phyloP scores from a whole-genome alignment of 2,888 invertebrate species.

The Andrena marginata region DNA sequence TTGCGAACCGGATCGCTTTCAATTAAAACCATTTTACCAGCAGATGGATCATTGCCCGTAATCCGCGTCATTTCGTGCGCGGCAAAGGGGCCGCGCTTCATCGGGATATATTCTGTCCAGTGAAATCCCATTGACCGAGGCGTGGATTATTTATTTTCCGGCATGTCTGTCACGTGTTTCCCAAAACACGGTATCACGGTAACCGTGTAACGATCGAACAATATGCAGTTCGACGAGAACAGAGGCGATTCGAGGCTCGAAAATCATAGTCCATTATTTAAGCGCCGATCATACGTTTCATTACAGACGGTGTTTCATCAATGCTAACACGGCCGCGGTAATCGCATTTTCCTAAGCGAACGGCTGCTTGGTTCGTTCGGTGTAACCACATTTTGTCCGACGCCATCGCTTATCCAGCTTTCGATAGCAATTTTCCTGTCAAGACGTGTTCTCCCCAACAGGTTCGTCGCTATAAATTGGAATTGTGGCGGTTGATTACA shows the following conservation, averaged over 20 bases:
- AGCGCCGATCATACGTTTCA: constrained; percentile 18
- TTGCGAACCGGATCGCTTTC: not conserved
- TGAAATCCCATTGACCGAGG: not conserved
- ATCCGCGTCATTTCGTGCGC: not conserved
- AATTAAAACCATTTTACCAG: constrained; percentile 24
- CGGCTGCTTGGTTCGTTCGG: constrained; percentile 7
- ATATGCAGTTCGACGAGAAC: not conserved
- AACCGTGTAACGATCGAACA: not conserved
- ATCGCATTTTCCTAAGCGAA: constrained; percentile 30
- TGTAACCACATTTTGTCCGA: constrained; percentile 6
- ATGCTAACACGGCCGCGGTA: constrained; percentile 9
- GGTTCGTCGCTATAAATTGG: constrained; percentile 37
- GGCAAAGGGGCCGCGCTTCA: not conserved
- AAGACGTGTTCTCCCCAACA: constrained; percentile 3
- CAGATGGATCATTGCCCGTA: constrained; percentile 5
- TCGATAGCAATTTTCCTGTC: constrained; percentile 23
- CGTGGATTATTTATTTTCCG: constrained; percentile 30
- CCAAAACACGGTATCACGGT: not conserved
- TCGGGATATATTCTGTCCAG: not conserved
- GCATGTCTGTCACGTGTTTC: not conserved
- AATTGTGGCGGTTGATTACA: constrained; percentile 14
- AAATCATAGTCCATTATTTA: constrained; percentile 32
- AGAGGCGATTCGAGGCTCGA: not conserved
- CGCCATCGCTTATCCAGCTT: constrained; percentile 4
- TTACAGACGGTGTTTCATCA: constrained; percentile 16